Percentiles rank a stretch among this genome's conserved stretches.
These are phyloP conservation scores for Cyphomyrus discorhynchus DNA, from an alignment of 2,113 vertebrate species.

Conservation along the genomic window DNA sequence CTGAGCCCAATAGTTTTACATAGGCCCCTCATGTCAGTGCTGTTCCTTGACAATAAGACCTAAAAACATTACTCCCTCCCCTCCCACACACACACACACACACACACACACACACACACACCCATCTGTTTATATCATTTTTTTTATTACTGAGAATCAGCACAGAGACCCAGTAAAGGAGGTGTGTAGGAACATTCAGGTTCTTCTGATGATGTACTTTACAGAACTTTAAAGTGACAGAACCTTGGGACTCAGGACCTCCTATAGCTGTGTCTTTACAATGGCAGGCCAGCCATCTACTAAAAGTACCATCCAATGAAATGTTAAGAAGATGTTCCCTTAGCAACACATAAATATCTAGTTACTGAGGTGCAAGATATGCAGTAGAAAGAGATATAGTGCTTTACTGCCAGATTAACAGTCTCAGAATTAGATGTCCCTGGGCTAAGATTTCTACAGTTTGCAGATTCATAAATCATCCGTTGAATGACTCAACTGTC, in stretches of 20 bases:
- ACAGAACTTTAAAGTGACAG: not conserved
- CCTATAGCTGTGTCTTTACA: not conserved
- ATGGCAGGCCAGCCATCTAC: not conserved
- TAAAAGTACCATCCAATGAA: not conserved
- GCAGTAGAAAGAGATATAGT: not conserved
- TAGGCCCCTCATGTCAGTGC: not conserved
- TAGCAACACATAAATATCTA: not conserved
- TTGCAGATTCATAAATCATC: slow-evolving; percentile 1
- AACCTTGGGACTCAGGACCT: not conserved
- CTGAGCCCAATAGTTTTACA: not conserved
- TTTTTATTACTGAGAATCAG: not conserved
- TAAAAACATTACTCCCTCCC: not conserved
- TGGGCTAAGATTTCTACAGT: not conserved
- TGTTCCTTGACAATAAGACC: not conserved
- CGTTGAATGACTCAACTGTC: not conserved
- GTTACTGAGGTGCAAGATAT: not conserved
- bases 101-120: not conserved
- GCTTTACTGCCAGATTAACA: not conserved
- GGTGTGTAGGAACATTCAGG: not conserved
- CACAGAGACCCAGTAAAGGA: not conserved
- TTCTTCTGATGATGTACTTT: not conserved
- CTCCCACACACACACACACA: not conserved
- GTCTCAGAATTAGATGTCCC: not conserved
- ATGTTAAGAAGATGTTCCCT: not conserved
- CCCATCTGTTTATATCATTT: not conserved